Conservation (phyloP, 2,888 invertebrate species). For the Deroplatys truncata region DNA sequence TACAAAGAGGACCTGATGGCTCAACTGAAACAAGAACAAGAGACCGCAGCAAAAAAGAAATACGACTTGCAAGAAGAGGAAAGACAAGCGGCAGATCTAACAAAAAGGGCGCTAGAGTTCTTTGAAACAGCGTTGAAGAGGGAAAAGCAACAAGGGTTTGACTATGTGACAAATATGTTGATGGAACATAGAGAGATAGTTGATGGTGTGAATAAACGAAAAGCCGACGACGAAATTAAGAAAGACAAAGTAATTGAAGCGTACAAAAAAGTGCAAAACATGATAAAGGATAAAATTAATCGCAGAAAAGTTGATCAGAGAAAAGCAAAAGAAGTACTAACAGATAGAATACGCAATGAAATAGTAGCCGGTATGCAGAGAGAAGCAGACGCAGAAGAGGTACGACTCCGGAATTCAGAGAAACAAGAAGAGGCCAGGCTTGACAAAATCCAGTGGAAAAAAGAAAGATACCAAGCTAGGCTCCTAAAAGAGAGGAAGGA, state of each 20-base stretch:
- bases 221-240: neutral
- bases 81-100: neutral
- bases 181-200: neutral
- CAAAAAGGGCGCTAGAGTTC: neutral
- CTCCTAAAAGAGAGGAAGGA: neutral
- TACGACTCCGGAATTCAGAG: neutral
- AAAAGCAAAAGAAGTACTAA: neutral
- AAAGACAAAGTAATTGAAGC: neutral
- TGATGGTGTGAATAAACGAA: neutral
- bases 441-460: neutral
- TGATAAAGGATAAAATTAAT: neutral
- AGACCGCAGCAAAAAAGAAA: neutral
- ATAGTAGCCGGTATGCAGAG: neutral
- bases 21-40: neutral
- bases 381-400: neutral
- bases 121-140: neutral
- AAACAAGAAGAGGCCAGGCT: neutral
- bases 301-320: neutral
- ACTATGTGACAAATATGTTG: neutral
- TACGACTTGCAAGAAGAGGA: neutral
- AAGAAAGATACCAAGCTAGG: neutral
- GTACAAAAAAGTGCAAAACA: neutral
- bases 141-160: neutral
- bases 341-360: neutral
- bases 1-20: neutral